phyloP scores from a whole-genome alignment of 2,888 invertebrate species.

The Clusia tigrina region DNA sequence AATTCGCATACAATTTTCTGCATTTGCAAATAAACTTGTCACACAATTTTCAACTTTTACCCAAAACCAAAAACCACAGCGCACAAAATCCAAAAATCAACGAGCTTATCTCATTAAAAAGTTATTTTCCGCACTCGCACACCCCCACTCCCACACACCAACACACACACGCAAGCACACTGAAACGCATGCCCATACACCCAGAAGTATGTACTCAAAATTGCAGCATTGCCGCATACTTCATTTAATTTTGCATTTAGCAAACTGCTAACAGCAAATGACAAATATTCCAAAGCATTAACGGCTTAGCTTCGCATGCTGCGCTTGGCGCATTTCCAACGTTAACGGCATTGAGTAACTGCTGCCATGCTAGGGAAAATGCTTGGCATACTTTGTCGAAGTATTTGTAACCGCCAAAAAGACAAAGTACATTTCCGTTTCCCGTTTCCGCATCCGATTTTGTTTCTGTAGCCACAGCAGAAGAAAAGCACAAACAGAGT shows the following conservation, averaged over 20 bases:
- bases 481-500: background rate
- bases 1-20: constrained; percentile 6
- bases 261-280: constrained; percentile 57
- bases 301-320: constrained; percentile 27
- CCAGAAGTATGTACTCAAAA: constrained; percentile 18
- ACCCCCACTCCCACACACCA: constrained; percentile 39
- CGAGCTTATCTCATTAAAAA: constrained; percentile 62
- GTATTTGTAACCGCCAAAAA: constrained; percentile 50
- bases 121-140: constrained; percentile 56
- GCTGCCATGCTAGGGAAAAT: constrained; percentile 35
- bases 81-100: constrained; percentile 53
- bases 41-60: constrained; percentile 52
- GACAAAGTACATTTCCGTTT: constrained; percentile 56
- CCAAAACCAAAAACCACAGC: constrained; percentile 46
- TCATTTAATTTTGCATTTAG: constrained; percentile 58
- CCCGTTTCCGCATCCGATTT: constrained; percentile 54
- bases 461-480: constrained; percentile 37
- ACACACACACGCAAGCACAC: constrained; percentile 40
- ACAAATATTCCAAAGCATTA: constrained; percentile 55
- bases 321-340: constrained; percentile 45
- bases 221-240: constrained; percentile 34
- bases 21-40: constrained; percentile 48
- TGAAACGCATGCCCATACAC: constrained; percentile 41
- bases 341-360: constrained; percentile 16
- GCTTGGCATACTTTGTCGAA: constrained; percentile 51